phyloP scores from a whole-genome alignment of 2,113 vertebrate genomes.

The Macroglossus sobrinus region DNA sequence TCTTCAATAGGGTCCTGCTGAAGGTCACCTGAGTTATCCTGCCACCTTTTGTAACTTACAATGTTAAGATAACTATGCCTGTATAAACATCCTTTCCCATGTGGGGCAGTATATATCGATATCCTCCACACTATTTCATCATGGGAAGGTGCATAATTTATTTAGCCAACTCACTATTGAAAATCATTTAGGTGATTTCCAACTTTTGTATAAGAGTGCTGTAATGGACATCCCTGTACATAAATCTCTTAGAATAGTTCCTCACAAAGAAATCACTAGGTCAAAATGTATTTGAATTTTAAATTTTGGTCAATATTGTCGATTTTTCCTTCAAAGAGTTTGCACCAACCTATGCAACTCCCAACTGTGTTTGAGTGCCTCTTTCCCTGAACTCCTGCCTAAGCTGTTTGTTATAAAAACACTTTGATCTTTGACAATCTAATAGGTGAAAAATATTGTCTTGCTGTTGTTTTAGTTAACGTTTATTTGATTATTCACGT shows the following conservation, averaged over 20 bases:
- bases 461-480: not conserved
- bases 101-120: not conserved
- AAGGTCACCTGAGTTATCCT: not conserved
- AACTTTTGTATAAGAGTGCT: not conserved
- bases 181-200: not conserved
- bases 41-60: not conserved
- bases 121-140: not conserved
- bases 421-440: not conserved
- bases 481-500: conserved; percentile 14
- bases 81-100: not conserved
- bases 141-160: not conserved
- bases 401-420: not conserved
- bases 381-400: not conserved
- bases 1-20: not conserved
- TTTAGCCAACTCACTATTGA: not conserved
- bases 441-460: conserved; percentile 35
- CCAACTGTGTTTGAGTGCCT: not conserved
- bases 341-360: not conserved
- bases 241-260: not conserved
- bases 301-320: not conserved
- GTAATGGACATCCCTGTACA: not conserved
- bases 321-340: not conserved
- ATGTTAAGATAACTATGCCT: not conserved
- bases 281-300: conserved; percentile 21
- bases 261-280: not conserved